A percentile compares a stretch with the other conserved stretches of the same genome.
phyloP scores from a whole-genome alignment of 2,797 vertebrate genomes.

The Chiloscyllium punctatum region DNA sequence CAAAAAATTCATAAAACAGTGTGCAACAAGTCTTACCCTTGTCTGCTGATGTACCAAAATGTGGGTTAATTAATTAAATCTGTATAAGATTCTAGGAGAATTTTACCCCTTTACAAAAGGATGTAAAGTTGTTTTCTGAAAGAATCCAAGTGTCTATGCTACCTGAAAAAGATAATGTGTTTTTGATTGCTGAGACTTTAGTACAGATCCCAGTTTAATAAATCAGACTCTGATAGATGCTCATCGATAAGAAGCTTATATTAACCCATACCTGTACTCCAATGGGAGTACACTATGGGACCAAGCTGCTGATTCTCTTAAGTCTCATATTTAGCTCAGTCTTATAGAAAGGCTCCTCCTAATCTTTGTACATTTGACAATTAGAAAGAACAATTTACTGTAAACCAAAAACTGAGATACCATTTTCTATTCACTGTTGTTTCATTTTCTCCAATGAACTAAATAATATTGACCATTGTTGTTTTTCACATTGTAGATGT shows the following conservation, averaged over 20 bases:
- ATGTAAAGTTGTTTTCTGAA: not conserved
- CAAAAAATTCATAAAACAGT: not conserved
- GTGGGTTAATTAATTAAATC: not conserved
- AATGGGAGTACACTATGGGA: not conserved
- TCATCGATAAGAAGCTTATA: conserved; percentile 18
- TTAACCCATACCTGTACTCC: not conserved
- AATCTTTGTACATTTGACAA: not conserved
- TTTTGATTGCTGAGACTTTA: not conserved
- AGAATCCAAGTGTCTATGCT: not conserved
- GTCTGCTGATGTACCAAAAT: not conserved
- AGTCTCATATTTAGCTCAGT: not conserved
- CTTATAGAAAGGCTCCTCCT: not conserved
- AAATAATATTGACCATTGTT: not conserved
- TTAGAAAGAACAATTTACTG: not conserved
- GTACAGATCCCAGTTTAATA: not conserved
- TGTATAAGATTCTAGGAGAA: not conserved
- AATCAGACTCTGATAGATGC: not conserved
- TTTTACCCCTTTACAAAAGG: not conserved
- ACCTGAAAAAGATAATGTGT: not conserved
- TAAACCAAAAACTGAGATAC: not conserved
- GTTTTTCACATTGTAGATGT: not conserved
- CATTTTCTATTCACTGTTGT: not conserved
- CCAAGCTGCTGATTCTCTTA: not conserved
- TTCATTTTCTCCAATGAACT: not conserved
- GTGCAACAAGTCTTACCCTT: not conserved